Conservation (phyloP, 37 sponge, comb jelly and placozoan genomes). For the Ianthella basta region DNA sequence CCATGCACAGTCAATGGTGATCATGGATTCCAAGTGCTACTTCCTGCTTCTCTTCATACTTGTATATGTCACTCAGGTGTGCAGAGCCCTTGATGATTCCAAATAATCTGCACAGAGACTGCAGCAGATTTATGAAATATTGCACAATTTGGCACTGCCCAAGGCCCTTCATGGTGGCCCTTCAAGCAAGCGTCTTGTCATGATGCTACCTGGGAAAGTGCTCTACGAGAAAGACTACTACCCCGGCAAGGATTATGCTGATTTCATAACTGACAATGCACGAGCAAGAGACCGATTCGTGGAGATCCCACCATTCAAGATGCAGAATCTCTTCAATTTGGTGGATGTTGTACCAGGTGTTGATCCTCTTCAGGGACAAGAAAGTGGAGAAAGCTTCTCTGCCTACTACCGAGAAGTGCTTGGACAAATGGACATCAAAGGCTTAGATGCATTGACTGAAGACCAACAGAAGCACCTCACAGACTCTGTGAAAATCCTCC, state of each 20-base stretch:
- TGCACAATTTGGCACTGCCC: constrained; percentile 40
- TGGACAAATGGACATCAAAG: constrained; percentile 33
- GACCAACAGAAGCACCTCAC: not conserved
- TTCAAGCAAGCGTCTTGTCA: constrained; percentile 37
- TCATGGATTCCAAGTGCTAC: too few species aligned
- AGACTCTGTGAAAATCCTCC: constrained; percentile 28
- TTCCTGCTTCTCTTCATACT: too few species aligned
- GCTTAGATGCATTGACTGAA: constrained; percentile 1
- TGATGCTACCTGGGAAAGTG: constrained; percentile 61
- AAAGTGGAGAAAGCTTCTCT: constrained; percentile 60
- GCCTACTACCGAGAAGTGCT: constrained; percentile 36
- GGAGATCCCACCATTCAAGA: constrained; percentile 53
- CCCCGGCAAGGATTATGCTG: constrained; percentile 51
- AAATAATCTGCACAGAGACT: constrained; percentile 10
- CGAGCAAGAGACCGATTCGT: not conserved
- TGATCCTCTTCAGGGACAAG: constrained; percentile 39
- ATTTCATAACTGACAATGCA: not conserved
- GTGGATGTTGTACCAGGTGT: constrained; percentile 60
- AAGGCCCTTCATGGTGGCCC: not conserved
- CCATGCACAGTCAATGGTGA: too few species aligned
- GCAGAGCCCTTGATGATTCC: not conserved
- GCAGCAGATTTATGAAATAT: constrained; percentile 25
- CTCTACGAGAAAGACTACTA: constrained; percentile 66
- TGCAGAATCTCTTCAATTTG: constrained; percentile 63
- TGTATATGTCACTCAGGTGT: too few species aligned